Evolutionary conservation across 2,888 invertebrate species (phyloP), one percentile per base, ranked within the genome.

Genomic region (Drosophila lutescens): DNA sequence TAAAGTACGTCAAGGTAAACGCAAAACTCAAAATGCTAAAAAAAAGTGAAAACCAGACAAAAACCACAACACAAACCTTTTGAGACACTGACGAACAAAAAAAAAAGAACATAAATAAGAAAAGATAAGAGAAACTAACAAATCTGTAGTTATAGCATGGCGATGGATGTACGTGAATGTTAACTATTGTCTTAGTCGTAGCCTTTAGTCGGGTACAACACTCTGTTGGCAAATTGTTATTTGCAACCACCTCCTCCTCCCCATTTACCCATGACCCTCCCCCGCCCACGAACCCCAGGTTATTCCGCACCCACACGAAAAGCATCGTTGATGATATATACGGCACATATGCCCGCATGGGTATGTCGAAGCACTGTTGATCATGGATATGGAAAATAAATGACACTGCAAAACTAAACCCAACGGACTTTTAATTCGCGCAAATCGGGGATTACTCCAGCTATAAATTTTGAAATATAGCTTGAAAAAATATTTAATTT

Each of bases 211-310:
- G 30, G 30, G 30, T 12, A 26, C 26, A 26, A n/a, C 46, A 47
- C 63, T 66, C 60, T 41, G 55, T 51, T 66, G 53, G 58, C 80
- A 78, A 71, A 77, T 68, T 77, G 83, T 82, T 80, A 82, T 76
- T 82, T 73, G 80, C 80, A 80, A 73, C 13, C n/a, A 10, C 13
- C 40, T 32, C 10, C 47, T 44, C 13, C 49, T 49, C 59, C 49
- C 36, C 40, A 15, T 23, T 41, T n/a, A 17, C 59, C 34, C 58
- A 38, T 13, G 20, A 3, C 41, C 34, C 49, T 30, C 2, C 50
- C 51, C 55, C 44, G 6, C 36, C 23, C 36, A 38, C 56, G 30
- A 40, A 10, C 30, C 49, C 26, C 26, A 38, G 57, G 49, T 41
- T 58, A 32, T 41, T 58, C 50, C 50, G 30, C 55, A 60, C 60